These are phyloP conservation scores for Phaetusa simplex DNA, from an alignment of 2,113 vertebrate species.

Conservation along the genomic window DNA sequence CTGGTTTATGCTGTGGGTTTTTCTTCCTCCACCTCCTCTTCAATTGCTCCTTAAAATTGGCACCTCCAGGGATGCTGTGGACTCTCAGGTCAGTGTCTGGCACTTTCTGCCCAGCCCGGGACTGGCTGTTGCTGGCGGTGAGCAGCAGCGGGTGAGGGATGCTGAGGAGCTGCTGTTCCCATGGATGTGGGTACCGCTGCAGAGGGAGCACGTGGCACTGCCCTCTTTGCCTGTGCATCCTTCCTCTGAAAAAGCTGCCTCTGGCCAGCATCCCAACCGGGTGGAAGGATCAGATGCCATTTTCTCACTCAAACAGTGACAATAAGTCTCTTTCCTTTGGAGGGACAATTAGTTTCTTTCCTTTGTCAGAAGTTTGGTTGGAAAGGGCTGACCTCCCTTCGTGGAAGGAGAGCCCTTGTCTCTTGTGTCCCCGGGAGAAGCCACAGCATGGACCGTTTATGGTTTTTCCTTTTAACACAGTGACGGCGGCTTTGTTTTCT, in stretches of 20 bases:
- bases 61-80: not conserved
- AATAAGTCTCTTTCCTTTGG: not conserved
- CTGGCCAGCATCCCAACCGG: not conserved
- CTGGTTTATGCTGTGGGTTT: not conserved
- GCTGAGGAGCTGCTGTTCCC: not conserved
- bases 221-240: not conserved
- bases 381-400: constrained; percentile 40
- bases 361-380: not conserved
- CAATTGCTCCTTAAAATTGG: not conserved
- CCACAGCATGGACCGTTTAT: constrained; percentile 8
- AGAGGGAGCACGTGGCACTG: not conserved
- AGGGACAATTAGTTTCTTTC: constrained; percentile 31
- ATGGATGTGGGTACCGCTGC: not conserved
- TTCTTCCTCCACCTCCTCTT: not conserved
- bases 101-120: not conserved
- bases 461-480: constrained; percentile 55
- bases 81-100: not conserved
- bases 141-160: not conserved
- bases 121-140: rapidly evolving
- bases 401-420: not conserved
- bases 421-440: constrained; percentile 50
- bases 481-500: constrained; percentile 39
- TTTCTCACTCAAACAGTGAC: not conserved
- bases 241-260: not conserved
- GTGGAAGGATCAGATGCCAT: constrained; percentile 3